Base-by-base conservation (phyloP, 2,888 invertebrate species). In the Charanyca ferruginea region DNA sequence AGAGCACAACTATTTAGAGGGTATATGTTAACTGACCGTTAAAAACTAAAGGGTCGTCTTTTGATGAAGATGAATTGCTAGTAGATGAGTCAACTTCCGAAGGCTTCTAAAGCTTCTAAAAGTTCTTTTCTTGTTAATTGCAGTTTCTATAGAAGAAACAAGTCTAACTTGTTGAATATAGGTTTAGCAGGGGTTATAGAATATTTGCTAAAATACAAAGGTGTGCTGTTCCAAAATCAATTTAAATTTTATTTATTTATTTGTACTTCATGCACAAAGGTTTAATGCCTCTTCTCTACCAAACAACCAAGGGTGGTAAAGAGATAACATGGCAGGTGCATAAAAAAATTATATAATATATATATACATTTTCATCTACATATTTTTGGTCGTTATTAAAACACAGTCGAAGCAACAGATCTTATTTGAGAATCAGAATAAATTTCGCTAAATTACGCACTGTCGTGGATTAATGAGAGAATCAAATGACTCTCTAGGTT, bases 341-440 rank as follows among this genome's bases (percentile, higher is more conserved):
- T n/a, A n/a, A n/a, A n/a, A n/a, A n/a, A n/a, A n/a, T n/a, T n/a
- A n/a, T n/a, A n/a, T n/a, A n/a, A n/a, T n/a, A n/a, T n/a, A n/a
- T n/a, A n/a, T n/a, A n/a, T n/a, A n/a, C 4, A 7, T 20, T 25
- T 38, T 45, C 7, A 52, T 53, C 44, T 18, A 4, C 16, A 38
- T 38, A 18, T 23, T 23, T 45, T 28, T 9, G 4, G 44, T 23
- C 11, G 18, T 47, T 3, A 16, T 2, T 18, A 9, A 7, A 20
- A n/a, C 1, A 66, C 23, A 16, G 11, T 48, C 16, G 8, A 1
- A 70, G 13, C 13, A 23, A 20, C 16, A 22, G 2, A 5, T 42
- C 25, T 49, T 63, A 66, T 66, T 41, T 49, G 1, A 22, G 49
- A 35, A 71, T 66, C 42, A 1, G 11, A 49, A 62, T 71, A 1